Conservation (phyloP, 2,888 invertebrate genomes). For the Melanotus villosus region DNA sequence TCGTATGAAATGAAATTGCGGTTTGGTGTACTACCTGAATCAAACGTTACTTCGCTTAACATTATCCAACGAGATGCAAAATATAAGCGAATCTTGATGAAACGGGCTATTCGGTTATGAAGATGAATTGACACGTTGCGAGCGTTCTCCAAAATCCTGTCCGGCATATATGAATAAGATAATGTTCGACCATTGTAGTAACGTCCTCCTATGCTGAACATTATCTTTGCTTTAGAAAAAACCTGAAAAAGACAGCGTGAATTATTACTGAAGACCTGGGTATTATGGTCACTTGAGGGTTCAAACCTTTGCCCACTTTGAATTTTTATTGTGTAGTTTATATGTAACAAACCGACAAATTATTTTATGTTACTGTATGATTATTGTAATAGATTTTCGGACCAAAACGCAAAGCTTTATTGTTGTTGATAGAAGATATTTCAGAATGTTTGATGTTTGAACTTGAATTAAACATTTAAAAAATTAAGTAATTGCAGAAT, state of each 20-base stretch:
- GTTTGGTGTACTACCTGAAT: slow-evolving; percentile 68
- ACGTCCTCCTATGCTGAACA: slow-evolving; percentile 75
- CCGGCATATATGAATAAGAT: slow-evolving; percentile 74
- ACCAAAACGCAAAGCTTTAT: no score
- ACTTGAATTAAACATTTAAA: no score
- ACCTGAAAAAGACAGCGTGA: slow-evolving; percentile 67
- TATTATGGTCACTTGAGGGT: slow-evolving; percentile 4
- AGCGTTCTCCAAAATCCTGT: slow-evolving; percentile 75
- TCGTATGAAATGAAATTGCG: not conserved
- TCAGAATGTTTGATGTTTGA: no score
- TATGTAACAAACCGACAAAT: no score
- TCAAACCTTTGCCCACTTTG: not conserved
- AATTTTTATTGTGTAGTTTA: no score
- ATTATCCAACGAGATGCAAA: slow-evolving; percentile 81
- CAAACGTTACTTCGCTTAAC: slow-evolving; percentile 79
- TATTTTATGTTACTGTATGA: no score
- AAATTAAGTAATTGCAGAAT: no score
- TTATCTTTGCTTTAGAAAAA: slow-evolving; percentile 76
- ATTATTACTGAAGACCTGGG: not conserved
- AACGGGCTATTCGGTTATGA: slow-evolving; percentile 74
- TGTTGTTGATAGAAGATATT: no score
- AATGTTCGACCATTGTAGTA: slow-evolving; percentile 72
- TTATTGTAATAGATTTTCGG: no score
- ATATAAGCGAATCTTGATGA: slow-evolving; percentile 75
- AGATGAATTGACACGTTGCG: slow-evolving; percentile 79